Evolutionary conservation across 2,113 vertebrate species (phyloP), one percentile per base, ranked within the genome.

Genomic region (Phycodurus eques): DNA sequence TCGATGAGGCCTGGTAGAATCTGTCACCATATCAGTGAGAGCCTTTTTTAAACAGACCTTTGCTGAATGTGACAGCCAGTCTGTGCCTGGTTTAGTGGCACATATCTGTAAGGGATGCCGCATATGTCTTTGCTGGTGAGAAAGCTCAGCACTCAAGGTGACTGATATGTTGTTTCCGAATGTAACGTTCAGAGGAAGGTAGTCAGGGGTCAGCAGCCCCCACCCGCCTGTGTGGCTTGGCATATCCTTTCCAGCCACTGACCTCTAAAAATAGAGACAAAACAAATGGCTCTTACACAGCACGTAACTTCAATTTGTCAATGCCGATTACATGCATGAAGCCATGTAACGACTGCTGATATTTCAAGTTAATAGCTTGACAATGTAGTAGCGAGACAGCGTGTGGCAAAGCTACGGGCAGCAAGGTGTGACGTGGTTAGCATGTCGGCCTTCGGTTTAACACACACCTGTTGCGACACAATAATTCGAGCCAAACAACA

Each of bases 81-180:
- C 35, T 2, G 17, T 27, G 43, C 22, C 22, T 46, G 44, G 5
- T 20, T 44, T 65, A 35, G 27, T 12, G 57, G 5, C 11, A 44
- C 42, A 42, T 51, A 67, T 66, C 75, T 75, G 46, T 2, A 44
- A 46, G 60, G 62, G 47, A 65, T 69, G 71, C 73, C 35, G 71
- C 53, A 39, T 72, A 65, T 42, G 74, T 71, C 42, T 57, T 70
- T 13, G 27, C 77, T 75, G 72, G 63, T 84, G 81, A 81, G 83
- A 87, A 87, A 22, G 4, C 67, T 66, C 44, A 3, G 15, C 13
- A 33, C 64, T 17, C 33, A 78, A 81, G 75, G 76, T 89, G 88
- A 88, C 80, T 88, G 87, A 90, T 87, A 62, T 90, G 90, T 90
- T 91, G 89, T 90, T 91, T 90, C 87, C 85, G 79, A 87, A 80